These are phyloP conservation scores for Falco naumanni DNA, from an alignment of 2,797 vertebrate genomes.

Conservation along the genomic window DNA sequence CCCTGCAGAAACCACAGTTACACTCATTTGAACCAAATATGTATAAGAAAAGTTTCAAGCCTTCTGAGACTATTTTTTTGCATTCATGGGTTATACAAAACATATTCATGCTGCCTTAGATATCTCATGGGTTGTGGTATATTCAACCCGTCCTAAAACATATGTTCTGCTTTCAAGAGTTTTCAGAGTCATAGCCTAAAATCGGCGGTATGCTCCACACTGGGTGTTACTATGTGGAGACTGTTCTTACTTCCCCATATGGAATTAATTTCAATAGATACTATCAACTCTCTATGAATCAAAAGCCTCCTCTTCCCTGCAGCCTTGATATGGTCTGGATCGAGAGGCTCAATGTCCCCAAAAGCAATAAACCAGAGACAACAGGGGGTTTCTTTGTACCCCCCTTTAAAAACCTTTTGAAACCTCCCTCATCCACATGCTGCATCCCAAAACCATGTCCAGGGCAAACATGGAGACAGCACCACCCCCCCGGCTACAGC, in stretches of 20 bases:
- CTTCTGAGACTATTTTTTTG: background rate
- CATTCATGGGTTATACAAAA: background rate
- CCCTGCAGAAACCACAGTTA: background rate
- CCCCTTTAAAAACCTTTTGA: background rate
- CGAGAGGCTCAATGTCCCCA: background rate
- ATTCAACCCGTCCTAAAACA: background rate
- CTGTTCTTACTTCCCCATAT: background rate
- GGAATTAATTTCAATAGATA: slow-evolving; percentile 8
- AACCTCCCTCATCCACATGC: background rate
- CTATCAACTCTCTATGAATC: slow-evolving; percentile 7
- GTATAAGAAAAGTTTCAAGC: background rate
- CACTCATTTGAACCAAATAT: background rate
- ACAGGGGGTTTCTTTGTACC: background rate
- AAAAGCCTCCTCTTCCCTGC: background rate
- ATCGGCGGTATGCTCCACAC: background rate
- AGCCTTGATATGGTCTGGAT: background rate
- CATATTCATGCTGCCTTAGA: background rate
- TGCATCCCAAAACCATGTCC: background rate
- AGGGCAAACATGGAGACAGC: accelerated
- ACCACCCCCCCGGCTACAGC: background rate
- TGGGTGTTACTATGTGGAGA: background rate
- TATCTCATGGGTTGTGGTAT: slow-evolving; percentile 10
- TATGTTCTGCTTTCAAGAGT: slow-evolving; percentile 9
- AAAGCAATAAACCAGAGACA: background rate
- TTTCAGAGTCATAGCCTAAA: background rate